Percentiles rank a stretch among this genome's conserved stretches.
Evolutionary conservation across 2,888 invertebrate genomes (phyloP).

Genomic region (Cryptocephalus moraei): DNA sequence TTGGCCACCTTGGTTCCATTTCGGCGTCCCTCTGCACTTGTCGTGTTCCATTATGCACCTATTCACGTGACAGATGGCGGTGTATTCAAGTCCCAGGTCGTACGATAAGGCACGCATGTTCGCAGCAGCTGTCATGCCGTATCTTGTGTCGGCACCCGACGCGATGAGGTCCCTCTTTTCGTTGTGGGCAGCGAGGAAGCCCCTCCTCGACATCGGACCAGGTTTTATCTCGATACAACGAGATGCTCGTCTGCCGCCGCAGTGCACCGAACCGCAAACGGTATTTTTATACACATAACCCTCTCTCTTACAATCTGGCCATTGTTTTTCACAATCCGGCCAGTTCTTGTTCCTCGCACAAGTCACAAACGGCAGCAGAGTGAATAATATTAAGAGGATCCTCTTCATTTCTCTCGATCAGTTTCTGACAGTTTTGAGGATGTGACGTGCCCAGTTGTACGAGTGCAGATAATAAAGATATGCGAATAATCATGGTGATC

Average conservation of each 20-base stretch:
- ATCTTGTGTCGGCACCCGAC: constrained; percentile 9
- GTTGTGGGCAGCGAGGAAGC: constrained; percentile 9
- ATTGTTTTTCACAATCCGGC: too few species aligned
- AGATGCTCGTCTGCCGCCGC: neutral
- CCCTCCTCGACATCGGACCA: neutral
- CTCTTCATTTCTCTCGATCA: too few species aligned
- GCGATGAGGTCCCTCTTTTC: constrained; percentile 8
- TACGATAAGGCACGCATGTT: constrained; percentile 13
- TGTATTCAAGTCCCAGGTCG: constrained; percentile 16
- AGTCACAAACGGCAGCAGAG: too few species aligned
- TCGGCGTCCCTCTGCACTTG: constrained; percentile 9
- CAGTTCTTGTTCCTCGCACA: too few species aligned
- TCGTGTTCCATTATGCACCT: constrained; percentile 14
- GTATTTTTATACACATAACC: neutral
- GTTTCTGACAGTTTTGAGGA: too few species aligned
- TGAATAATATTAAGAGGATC: too few species aligned
- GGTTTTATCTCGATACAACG: neutral
- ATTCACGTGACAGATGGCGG: constrained; percentile 16
- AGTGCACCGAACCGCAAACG: neutral
- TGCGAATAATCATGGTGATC: too few species aligned
- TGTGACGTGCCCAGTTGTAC: too few species aligned
- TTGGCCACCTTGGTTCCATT: constrained; percentile 7
- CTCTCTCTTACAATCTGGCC: too few species aligned
- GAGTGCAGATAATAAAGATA: too few species aligned
- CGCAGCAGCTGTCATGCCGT: constrained; percentile 7